Evolutionary conservation across 2,888 invertebrate genomes (phyloP).

Genomic region (Trachelus tabidus): DNA sequence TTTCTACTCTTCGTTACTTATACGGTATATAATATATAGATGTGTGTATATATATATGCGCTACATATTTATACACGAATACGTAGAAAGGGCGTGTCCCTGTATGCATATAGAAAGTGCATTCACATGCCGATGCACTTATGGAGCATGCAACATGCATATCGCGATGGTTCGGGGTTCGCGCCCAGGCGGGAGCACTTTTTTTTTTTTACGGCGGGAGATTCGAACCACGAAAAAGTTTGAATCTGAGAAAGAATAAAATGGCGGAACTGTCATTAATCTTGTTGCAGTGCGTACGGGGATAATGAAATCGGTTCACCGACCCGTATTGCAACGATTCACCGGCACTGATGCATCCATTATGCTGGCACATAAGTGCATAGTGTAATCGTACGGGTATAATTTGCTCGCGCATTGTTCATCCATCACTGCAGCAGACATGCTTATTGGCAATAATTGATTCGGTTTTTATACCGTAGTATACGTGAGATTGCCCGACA

Average conservation of each 20-base stretch:
- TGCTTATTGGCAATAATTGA: conserved; percentile 57
- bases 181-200: background rate
- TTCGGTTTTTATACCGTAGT: conserved; percentile 25
- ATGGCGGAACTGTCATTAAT: conserved; percentile 23
- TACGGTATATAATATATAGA: background rate
- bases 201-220: background rate
- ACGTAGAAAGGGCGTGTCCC: background rate
- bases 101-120: background rate
- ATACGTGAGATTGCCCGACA: conserved; percentile 39
- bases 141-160: background rate
- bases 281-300: conserved; percentile 28
- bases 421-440: conserved; percentile 41
- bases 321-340: conserved; percentile 34
- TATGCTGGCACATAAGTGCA: conserved; percentile 24
- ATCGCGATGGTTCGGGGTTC: background rate
- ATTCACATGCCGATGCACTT: background rate
- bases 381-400: conserved; percentile 36
- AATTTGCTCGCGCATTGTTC: conserved; percentile 56
- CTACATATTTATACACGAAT: background rate
- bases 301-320: conserved; percentile 41
- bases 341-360: conserved; percentile 26
- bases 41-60: background rate
- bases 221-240: background rate
- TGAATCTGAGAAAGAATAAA: conserved; percentile 23
- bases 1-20: background rate